phyloP scores from a whole-genome alignment of 2,113 vertebrate genomes.

The Myrmecobius fasciatus region DNA sequence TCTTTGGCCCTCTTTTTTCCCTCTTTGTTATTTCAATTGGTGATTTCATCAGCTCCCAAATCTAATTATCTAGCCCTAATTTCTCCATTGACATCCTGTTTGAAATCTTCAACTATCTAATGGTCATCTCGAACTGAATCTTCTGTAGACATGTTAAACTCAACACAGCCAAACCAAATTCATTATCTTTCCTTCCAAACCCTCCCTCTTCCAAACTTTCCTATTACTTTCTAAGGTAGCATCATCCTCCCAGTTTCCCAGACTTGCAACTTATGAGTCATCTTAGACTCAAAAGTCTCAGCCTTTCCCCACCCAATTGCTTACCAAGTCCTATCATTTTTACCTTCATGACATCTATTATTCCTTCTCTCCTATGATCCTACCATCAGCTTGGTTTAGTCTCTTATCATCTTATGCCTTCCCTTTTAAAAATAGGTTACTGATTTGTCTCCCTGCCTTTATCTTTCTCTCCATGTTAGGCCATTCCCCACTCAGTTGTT shows the following conservation, averaged over 20 bases:
- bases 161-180: not conserved
- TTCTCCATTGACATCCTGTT: not conserved
- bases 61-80: not conserved
- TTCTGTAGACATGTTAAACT: not conserved
- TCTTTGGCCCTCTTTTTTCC: not conserved
- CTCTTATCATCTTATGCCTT: not conserved
- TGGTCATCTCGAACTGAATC: not conserved
- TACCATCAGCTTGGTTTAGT: not conserved
- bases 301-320: not conserved
- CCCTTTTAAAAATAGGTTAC: not conserved
- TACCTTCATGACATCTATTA: not conserved
- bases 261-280: not conserved
- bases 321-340: not conserved
- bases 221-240: not conserved
- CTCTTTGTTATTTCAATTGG: not conserved
- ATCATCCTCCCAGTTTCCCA: not conserved
- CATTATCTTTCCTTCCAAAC: not conserved
- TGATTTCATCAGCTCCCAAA: not conserved
- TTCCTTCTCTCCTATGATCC: not conserved
- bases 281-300: not conserved
- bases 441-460: not conserved
- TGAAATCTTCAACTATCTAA: not conserved
- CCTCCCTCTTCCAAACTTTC: not conserved
- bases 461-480: not conserved
- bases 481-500: not conserved